phyloP scores from a whole-genome alignment of 2,888 invertebrate species.

The Cotesia congregata region DNA sequence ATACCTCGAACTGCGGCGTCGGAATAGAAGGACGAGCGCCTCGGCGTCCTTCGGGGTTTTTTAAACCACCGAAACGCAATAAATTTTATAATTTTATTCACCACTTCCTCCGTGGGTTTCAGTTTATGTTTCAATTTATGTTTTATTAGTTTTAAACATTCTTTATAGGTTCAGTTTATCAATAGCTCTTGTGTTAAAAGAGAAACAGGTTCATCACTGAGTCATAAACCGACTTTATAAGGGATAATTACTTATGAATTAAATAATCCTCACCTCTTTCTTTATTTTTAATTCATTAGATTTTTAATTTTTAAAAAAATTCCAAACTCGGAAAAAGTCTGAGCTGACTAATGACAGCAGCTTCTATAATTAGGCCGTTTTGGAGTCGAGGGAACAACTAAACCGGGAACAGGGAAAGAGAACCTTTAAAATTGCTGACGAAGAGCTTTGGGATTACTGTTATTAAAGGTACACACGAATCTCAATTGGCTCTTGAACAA shows the following conservation, averaged over 20 bases:
- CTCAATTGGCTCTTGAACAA: constrained; percentile 46
- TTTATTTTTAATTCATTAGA: constrained; percentile 18
- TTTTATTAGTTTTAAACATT: not conserved
- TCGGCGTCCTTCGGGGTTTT: not conserved
- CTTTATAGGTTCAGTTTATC: constrained; percentile 14
- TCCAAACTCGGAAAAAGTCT: too few species aligned
- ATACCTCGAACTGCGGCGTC: not conserved
- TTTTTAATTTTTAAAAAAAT: too few species aligned
- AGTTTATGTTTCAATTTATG: not conserved
- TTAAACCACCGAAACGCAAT: not conserved
- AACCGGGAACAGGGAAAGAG: constrained; percentile 45
- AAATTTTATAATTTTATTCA: not conserved
- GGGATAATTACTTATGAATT: constrained; percentile 66
- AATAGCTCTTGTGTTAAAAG: constrained; percentile 44
- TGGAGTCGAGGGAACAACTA: constrained; percentile 49
- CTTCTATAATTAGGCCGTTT: constrained; percentile 70
- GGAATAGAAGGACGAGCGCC: not conserved
- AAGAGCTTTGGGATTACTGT: constrained; percentile 67
- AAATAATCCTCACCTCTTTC: constrained; percentile 62
- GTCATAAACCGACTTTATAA: constrained; percentile 65
- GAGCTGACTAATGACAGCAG: constrained; percentile 66
- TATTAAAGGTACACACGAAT: constrained; percentile 64
- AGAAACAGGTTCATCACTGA: constrained; percentile 66
- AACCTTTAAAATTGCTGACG: constrained; percentile 68
- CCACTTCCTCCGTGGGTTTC: not conserved